A percentile compares a stretch with the other conserved stretches of the same genome.
phyloP scores from a whole-genome alignment of 1,140 invertebrate species.

The Scaptomyza pallida region DNA sequence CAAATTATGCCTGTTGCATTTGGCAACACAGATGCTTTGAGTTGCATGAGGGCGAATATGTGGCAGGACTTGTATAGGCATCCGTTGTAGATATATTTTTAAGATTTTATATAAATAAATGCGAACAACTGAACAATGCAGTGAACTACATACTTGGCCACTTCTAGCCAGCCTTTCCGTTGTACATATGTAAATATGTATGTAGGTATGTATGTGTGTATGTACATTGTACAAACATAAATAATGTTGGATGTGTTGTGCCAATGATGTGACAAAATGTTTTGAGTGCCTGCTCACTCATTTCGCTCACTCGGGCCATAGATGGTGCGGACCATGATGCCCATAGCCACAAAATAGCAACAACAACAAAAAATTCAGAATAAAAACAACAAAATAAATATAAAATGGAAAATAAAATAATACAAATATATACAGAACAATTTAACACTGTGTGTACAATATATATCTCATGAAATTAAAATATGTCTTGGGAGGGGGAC shows the following conservation, averaged over 20 bases:
- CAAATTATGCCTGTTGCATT: slow-evolving; percentile 68
- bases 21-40: slow-evolving; percentile 55
- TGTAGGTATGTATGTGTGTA: too few relatives aligned
- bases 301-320: slow-evolving; percentile 69
- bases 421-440: slow-evolving; percentile 14
- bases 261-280: slow-evolving; percentile 65
- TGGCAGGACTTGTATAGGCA: slow-evolving; percentile 80
- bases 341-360: slow-evolving; percentile 40
- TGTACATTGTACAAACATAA: slow-evolving; percentile 8
- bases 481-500: slow-evolving; percentile 19
- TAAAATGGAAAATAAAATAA: slow-evolving; percentile 43
- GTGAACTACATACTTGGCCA: slow-evolving; percentile 41
- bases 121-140: slow-evolving; percentile 43
- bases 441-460: slow-evolving; percentile 34
- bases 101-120: slow-evolving; percentile 82
- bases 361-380: slow-evolving; percentile 29
- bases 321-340: slow-evolving; percentile 70
- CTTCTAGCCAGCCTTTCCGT: slow-evolving; percentile 39
- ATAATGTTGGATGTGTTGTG: slow-evolving; percentile 52
- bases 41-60: slow-evolving; percentile 65
- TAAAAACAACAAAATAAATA: slow-evolving; percentile 44
- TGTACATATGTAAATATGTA: too few relatives aligned
- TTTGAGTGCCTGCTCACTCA: slow-evolving; percentile 46
- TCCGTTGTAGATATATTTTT: slow-evolving; percentile 76
- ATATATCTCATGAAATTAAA: slow-evolving; percentile 65